Percentiles rank a stretch among this genome's conserved stretches.
Evolutionary conservation across 2,113 vertebrate genomes (phyloP).

Genomic region (Laterallus jamaicensis): DNA sequence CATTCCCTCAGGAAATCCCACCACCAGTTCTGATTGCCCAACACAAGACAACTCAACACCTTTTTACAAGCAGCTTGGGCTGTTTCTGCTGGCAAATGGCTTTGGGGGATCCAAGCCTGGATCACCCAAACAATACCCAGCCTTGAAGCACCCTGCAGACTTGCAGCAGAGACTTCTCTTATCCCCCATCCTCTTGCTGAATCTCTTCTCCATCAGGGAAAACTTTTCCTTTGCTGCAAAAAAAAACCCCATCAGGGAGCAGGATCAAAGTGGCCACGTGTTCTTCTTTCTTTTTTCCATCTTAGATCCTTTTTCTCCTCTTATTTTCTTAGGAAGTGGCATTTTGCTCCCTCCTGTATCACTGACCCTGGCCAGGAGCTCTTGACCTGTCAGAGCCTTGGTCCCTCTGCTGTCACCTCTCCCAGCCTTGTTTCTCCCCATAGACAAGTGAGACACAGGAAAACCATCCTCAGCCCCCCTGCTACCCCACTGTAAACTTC

Average conservation of each 20-base stretch:
- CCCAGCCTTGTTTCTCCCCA: accelerated
- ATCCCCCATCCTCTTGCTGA: not conserved
- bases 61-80: not conserved
- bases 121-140: not conserved
- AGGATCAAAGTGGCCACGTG: not conserved
- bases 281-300: not conserved
- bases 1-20: not conserved
- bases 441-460: not conserved
- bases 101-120: not conserved
- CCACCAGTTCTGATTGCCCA: not conserved
- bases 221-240: not conserved
- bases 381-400: accelerated
- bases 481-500: not conserved
- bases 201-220: not conserved
- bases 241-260: not conserved
- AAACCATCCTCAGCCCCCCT: not conserved
- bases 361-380: not conserved
- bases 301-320: not conserved
- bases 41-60: accelerated
- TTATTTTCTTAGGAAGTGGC: not conserved
- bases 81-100: not conserved
- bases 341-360: not conserved
- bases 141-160: not conserved
- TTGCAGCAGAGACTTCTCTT: not conserved
- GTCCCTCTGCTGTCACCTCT: not conserved